Evolutionary conservation across 92 coral and sea anemone species (phyloP).

Genomic region (Virgularia gustaviana): DNA sequence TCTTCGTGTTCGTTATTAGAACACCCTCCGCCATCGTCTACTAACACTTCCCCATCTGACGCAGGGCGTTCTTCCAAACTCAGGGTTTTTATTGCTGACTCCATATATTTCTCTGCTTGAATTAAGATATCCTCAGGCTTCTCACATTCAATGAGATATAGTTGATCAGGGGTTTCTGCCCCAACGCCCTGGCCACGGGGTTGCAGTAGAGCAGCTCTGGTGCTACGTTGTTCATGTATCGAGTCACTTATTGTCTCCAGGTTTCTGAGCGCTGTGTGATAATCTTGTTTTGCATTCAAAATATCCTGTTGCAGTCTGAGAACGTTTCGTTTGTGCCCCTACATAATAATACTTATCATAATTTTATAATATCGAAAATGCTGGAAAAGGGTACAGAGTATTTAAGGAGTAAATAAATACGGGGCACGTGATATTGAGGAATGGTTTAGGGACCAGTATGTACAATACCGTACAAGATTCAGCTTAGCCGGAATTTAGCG

Average conservation of each 20-base stretch:
- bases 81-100: constrained; percentile 24
- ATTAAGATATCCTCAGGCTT: background rate
- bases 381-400: background rate
- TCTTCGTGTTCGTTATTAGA: too few relatives aligned
- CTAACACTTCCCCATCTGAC: too few relatives aligned
- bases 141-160: constrained; percentile 20
- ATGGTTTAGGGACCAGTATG: too few relatives aligned
- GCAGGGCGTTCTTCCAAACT: background rate
- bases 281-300: constrained; percentile 63
- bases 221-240: constrained; percentile 85
- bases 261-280: constrained; percentile 74
- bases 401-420: background rate
- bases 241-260: constrained; percentile 91
- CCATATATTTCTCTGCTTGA: constrained; percentile 15
- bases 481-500: too few relatives aligned
- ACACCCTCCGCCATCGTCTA: too few relatives aligned
- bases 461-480: too few relatives aligned
- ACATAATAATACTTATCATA: background rate
- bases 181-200: constrained; percentile 95
- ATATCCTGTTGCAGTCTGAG: constrained; percentile 62
- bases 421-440: background rate
- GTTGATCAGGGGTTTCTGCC: constrained; percentile 67
- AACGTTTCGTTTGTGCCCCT: constrained; percentile 81
- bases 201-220: constrained; percentile 60
- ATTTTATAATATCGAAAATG: background rate